Evolutionary conservation across 2,113 vertebrate genomes (phyloP).

Genomic region (Promerops cafer): DNA sequence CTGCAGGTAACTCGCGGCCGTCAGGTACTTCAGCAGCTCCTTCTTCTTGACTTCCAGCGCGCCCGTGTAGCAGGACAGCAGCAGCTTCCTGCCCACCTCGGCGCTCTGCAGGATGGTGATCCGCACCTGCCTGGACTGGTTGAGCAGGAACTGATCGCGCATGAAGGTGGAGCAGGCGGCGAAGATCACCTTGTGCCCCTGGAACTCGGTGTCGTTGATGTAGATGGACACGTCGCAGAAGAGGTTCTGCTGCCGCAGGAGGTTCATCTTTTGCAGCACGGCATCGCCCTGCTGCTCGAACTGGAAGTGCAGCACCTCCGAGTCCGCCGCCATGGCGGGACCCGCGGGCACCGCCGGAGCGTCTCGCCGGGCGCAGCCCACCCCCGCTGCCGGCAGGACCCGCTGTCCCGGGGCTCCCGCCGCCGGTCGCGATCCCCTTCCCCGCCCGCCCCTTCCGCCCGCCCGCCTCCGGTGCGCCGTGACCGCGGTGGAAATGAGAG

Average conservation of each 20-base stretch:
- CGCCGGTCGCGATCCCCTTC: neutral
- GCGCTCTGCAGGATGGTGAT: conserved; percentile 81
- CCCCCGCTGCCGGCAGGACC: neutral
- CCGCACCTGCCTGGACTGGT: conserved; percentile 74
- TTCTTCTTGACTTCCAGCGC: conserved; percentile 79
- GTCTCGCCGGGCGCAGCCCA: neutral
- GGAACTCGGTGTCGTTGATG: conserved; percentile 81
- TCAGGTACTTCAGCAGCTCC: conserved; percentile 80
- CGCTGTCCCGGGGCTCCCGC: neutral
- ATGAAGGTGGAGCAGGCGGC: conserved; percentile 83
- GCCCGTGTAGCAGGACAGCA: conserved; percentile 80
- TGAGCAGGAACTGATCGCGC: conserved; percentile 82
- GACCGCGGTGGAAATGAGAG: conserved; percentile 3
- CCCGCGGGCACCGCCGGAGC: neutral
- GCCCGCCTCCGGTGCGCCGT: neutral
- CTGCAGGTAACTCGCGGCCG: conserved; percentile 80
- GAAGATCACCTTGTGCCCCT: conserved; percentile 81
- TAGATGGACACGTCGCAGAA: conserved; percentile 82
- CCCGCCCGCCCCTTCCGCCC: neutral
- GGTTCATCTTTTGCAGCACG: conserved; percentile 82
- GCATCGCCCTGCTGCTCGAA: conserved; percentile 80
- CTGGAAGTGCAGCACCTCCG: conserved; percentile 78
- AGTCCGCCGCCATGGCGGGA: conserved; percentile 74
- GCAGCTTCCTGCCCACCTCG: conserved; percentile 78
- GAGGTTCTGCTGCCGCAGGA: conserved; percentile 79